These are phyloP conservation scores for Paramacrobiotus metropolitanus DNA, from an alignment of 1,140 invertebrate species.

Conservation along the genomic window DNA sequence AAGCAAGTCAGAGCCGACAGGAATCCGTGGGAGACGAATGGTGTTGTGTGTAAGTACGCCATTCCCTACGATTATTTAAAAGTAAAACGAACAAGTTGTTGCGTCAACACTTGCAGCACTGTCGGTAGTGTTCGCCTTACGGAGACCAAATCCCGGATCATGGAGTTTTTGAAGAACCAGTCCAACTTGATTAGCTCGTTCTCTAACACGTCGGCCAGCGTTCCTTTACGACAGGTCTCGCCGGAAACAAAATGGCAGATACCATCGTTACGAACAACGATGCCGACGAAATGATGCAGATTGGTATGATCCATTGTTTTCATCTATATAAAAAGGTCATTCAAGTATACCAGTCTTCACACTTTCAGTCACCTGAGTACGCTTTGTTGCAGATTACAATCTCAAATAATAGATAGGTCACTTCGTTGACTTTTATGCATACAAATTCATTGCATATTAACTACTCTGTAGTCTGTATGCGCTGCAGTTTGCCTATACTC, in stretches of 20 bases:
- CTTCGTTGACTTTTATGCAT: no score
- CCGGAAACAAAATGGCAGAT: not conserved
- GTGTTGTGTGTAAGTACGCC: not conserved
- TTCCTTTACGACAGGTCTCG: not conserved
- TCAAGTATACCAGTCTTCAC: no score
- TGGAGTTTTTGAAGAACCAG: not conserved
- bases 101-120: no score
- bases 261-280: not conserved
- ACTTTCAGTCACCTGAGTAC: no score
- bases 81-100: no score
- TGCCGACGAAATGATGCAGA: not conserved
- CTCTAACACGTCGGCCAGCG: constrained; percentile 12
- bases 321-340: no score
- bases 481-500: no score
- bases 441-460: no score
- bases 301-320: not conserved
- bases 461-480: no score
- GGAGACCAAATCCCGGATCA: not conserved
- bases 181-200: not conserved
- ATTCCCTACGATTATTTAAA: not conserved
- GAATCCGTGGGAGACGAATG: not conserved
- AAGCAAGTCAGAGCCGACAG: not conserved
- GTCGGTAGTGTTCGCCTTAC: no score
- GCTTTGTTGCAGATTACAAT: no score
- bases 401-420: no score